Percentiles rank a stretch among this genome's conserved stretches.
Evolutionary conservation across 2,888 invertebrate species (phyloP).

Genomic region (Eumerus sabulonum): DNA sequence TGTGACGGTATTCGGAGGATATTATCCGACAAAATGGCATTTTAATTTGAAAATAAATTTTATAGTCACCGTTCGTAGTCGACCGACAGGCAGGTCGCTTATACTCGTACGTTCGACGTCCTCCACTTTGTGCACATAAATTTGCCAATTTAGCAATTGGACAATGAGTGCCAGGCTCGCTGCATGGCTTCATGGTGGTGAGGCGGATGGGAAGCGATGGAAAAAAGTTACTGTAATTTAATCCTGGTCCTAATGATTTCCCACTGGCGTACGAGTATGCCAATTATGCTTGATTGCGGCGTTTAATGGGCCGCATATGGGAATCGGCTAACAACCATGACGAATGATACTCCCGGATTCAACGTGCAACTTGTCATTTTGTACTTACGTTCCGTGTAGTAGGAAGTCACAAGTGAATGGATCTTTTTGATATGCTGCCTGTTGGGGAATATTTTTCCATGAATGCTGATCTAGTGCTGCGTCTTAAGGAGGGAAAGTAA

Average conservation of each 20-base stretch:
- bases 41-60: constrained; percentile 79
- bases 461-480: no score
- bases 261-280: constrained; percentile 42
- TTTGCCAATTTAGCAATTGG: constrained; percentile 60
- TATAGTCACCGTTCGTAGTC: constrained; percentile 69
- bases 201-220: constrained; percentile 19
- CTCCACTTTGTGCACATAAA: constrained; percentile 64
- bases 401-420: no score
- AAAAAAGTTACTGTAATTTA: constrained; percentile 53
- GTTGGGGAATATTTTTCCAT: no score
- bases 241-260: constrained; percentile 65
- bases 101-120: no score
- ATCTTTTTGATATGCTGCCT: no score
- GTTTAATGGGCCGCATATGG: constrained; percentile 51
- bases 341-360: constrained; percentile 3
- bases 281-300: constrained; percentile 65
- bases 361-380: no score
- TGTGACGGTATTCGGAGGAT: no score
- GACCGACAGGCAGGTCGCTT: constrained; percentile 30
- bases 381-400: no score
- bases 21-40: constrained; percentile 75
- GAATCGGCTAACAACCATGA: constrained; percentile 29
- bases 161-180: not conserved
- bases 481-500: no score
- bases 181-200: not conserved